Percentiles rank a stretch among this genome's conserved stretches.
Conservation (phyloP, 2,113 vertebrate genomes). For the Cheirogaleus medius region DNA sequence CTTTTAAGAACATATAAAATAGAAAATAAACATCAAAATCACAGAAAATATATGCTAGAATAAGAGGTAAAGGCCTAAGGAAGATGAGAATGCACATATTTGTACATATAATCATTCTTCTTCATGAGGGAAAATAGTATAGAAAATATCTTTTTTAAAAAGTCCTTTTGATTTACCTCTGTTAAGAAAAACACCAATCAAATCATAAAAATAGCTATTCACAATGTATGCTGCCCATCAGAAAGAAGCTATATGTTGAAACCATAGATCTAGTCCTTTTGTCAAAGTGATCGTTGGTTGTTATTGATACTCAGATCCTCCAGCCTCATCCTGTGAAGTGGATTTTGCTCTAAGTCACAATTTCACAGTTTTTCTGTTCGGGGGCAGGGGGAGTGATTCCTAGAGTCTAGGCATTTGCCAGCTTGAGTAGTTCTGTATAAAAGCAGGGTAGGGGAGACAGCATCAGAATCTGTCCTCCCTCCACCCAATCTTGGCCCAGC, state of each 20-base stretch:
- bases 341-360: conserved; percentile 40
- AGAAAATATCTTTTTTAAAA: neutral
- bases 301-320: neutral
- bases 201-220: neutral
- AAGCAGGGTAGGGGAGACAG: neutral
- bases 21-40: conserved; percentile 11
- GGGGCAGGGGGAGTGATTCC: neutral
- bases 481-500: too few relatives aligned
- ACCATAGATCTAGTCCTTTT: neutral
- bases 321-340: neutral
- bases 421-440: neutral
- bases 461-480: neutral
- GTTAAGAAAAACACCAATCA: neutral
- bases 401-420: neutral
- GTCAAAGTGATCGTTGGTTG: neutral
- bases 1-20: neutral
- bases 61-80: neutral
- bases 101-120: neutral
- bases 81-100: neutral
- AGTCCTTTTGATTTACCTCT: neutral
- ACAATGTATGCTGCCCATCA: neutral
- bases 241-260: neutral
- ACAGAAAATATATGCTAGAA: neutral
- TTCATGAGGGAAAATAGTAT: neutral
- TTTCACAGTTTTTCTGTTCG: conserved; percentile 43